These are phyloP conservation scores for Chloropsis hardwickii DNA, from an alignment of 2,113 vertebrate genomes.

Conservation along the genomic window DNA sequence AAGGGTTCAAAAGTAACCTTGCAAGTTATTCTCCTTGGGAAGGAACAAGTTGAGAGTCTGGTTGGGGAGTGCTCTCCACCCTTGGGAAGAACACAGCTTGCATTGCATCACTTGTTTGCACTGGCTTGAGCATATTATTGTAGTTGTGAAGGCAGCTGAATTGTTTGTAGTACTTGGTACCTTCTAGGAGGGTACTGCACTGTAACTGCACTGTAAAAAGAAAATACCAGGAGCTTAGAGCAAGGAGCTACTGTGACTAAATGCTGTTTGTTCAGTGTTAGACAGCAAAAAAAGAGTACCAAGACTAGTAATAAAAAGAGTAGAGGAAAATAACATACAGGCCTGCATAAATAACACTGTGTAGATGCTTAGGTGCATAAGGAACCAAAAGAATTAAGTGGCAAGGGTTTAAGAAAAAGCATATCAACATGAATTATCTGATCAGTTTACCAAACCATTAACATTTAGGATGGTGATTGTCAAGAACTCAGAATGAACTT, in stretches of 20 bases:
- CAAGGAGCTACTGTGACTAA: background rate
- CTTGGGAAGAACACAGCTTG: constrained; percentile 9
- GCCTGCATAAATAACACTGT: background rate
- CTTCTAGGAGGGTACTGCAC: background rate
- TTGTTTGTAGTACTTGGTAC: background rate
- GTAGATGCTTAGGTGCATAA: background rate
- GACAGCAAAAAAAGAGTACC: background rate
- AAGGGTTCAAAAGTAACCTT: constrained; percentile 24
- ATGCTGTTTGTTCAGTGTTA: background rate
- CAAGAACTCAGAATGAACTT: background rate
- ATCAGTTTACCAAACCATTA: background rate
- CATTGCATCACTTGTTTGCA: constrained; percentile 48
- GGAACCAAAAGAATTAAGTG: background rate
- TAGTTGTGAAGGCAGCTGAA: background rate
- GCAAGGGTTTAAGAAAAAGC: background rate
- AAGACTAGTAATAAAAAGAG: background rate
- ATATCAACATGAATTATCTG: background rate
- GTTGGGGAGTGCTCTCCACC: background rate
- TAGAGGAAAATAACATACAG: background rate
- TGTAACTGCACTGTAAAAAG: background rate
- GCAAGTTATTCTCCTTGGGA: constrained; percentile 13
- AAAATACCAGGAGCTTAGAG: background rate
- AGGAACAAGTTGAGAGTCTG: background rate
- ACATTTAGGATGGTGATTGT: background rate
- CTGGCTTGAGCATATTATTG: background rate